phyloP scores from a whole-genome alignment of 2,113 vertebrate species.

The Todiramphus saurophagus region DNA sequence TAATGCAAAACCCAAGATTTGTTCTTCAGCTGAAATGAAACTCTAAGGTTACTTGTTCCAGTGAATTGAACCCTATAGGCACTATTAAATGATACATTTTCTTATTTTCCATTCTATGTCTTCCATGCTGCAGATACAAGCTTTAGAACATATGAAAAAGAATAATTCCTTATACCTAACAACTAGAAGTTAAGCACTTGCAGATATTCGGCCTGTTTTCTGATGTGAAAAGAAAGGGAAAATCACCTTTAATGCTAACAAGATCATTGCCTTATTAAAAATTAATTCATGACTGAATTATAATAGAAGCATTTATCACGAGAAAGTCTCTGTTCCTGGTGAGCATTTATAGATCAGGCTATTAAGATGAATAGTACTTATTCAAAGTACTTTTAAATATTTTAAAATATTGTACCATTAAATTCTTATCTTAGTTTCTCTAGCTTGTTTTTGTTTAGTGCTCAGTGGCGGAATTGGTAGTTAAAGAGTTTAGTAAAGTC shows the following conservation, averaged over 20 bases:
- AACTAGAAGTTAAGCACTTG: background rate
- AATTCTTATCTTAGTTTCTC: background rate
- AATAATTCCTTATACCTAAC: background rate
- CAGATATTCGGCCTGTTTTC: background rate
- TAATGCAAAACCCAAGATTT: background rate
- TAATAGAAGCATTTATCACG: constrained; percentile 22
- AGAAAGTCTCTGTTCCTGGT: background rate
- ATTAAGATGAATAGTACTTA: constrained; percentile 33
- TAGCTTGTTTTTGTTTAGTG: background rate
- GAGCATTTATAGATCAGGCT: constrained; percentile 21
- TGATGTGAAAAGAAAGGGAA: background rate
- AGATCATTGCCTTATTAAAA: constrained; percentile 40
- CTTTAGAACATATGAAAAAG: background rate
- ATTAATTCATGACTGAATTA: constrained; percentile 13
- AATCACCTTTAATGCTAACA: constrained; percentile 32
- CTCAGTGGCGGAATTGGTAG: background rate
- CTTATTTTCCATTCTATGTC: background rate
- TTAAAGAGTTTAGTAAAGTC: background rate
- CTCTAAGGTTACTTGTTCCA: background rate
- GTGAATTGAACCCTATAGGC: background rate
- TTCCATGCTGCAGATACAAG: background rate
- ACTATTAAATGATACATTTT: background rate
- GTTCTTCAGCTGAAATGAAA: background rate
- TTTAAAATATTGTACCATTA: constrained; percentile 6
- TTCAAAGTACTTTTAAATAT: constrained; percentile 31